phyloP scores from a whole-genome alignment of 2,797 vertebrate species.

The Phataginus tetradactyla region DNA sequence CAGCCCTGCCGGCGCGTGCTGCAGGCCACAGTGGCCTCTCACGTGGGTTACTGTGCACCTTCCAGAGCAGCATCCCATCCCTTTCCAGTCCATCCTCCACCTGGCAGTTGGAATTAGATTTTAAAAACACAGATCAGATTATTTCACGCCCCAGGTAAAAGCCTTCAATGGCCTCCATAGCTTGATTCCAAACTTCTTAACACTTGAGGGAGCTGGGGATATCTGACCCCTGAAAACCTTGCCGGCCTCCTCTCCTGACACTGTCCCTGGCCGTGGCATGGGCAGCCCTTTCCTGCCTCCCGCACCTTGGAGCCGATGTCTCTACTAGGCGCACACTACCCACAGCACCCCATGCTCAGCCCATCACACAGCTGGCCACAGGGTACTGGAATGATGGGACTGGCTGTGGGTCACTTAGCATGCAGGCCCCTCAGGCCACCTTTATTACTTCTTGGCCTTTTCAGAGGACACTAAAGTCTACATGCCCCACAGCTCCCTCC shows the following conservation, averaged over 20 bases:
- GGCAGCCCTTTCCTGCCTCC: background rate
- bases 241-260: background rate
- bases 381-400: background rate
- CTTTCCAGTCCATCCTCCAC: background rate
- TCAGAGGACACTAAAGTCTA: background rate
- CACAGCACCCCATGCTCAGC: rapidly evolving
- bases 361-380: no score
- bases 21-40: background rate
- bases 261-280: no score
- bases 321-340: background rate
- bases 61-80: background rate
- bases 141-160: background rate
- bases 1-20: no score
- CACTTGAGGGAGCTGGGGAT: background rate
- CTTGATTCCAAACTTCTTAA: background rate
- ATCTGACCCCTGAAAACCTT: background rate
- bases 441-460: background rate
- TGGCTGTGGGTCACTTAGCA: background rate
- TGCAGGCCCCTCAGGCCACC: background rate
- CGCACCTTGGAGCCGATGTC: background rate
- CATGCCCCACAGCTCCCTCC: background rate
- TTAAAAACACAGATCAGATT: background rate
- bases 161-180: background rate
- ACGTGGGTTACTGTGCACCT: background rate
- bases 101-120: background rate